phyloP scores from a whole-genome alignment of 2,888 invertebrate species.

The Periphyllus acericola region DNA sequence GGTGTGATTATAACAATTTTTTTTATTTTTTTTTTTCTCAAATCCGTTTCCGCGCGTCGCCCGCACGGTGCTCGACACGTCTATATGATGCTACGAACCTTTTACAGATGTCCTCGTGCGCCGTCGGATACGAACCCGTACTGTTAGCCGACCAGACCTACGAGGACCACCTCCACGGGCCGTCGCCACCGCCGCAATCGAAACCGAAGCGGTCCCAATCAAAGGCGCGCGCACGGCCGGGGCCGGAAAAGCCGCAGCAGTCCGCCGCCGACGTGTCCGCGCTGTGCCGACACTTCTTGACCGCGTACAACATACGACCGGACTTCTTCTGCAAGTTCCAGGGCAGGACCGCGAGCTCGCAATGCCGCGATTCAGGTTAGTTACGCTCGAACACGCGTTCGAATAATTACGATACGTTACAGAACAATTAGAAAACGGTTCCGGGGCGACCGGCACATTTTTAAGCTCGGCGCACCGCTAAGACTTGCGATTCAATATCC shows the following conservation, averaged over 20 bases:
- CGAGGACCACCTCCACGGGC: constrained; percentile 70
- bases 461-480: too few species aligned
- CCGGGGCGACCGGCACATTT: too few species aligned
- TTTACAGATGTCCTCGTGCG: constrained; percentile 53
- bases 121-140: constrained; percentile 67
- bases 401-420: too few species aligned
- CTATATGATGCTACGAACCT: background rate
- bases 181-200: constrained; percentile 60
- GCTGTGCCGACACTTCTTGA: constrained; percentile 74
- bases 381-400: background rate
- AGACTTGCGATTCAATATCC: too few species aligned
- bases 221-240: background rate
- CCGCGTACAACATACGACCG: constrained; percentile 76
- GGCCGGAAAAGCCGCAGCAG: background rate
- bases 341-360: constrained; percentile 67
- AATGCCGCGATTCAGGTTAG: background rate
- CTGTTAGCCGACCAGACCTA: constrained; percentile 84
- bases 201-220: background rate
- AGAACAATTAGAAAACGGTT: too few species aligned
- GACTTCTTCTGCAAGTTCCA: constrained; percentile 82
- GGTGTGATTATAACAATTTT: too few species aligned
- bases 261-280: constrained; percentile 69
- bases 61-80: background rate
- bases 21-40: background rate
- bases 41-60: background rate